A percentile compares a stretch with the other conserved stretches of the same genome.
Evolutionary conservation across 2,113 vertebrate species (phyloP).

Genomic region (Dicentrarchus labrax): DNA sequence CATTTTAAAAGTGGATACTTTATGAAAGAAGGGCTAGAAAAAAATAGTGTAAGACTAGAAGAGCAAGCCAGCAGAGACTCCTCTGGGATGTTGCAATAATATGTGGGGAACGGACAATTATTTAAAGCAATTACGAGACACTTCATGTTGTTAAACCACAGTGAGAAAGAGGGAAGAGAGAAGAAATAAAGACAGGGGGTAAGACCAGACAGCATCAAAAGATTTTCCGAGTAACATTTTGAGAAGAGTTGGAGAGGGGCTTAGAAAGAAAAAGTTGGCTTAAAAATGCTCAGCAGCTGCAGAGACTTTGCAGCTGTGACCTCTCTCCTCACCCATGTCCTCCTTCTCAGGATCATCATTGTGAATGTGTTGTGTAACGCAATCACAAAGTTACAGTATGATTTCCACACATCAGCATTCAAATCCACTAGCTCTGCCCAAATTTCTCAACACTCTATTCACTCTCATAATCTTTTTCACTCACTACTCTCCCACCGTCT

Average conservation of each 20-base stretch:
- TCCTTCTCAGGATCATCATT: slow-evolving; percentile 31
- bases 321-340: slow-evolving; percentile 34
- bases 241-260: not conserved
- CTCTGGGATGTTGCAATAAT: slow-evolving; percentile 39
- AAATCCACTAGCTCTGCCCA: slow-evolving; percentile 6
- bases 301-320: slow-evolving; percentile 68
- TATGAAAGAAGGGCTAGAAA: not conserved
- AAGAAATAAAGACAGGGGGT: not conserved
- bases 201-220: not conserved
- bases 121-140: not conserved
- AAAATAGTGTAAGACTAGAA: slow-evolving; percentile 6
- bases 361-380: slow-evolving; percentile 58
- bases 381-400: slow-evolving; percentile 38
- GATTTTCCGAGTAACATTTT: not conserved
- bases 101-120: slow-evolving; percentile 10
- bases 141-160: not conserved
- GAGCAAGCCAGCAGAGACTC: not conserved
- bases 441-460: slow-evolving; percentile 46
- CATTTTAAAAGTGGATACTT: not conserved
- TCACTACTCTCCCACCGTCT: not conserved
- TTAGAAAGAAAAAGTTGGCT: slow-evolving; percentile 17
- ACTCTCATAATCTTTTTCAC: not conserved
- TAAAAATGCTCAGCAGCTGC: slow-evolving; percentile 42
- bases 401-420: slow-evolving; percentile 52
- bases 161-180: not conserved